Conservation (phyloP, 2,113 vertebrate species). For the Periophthalmodon schlosseri region DNA sequence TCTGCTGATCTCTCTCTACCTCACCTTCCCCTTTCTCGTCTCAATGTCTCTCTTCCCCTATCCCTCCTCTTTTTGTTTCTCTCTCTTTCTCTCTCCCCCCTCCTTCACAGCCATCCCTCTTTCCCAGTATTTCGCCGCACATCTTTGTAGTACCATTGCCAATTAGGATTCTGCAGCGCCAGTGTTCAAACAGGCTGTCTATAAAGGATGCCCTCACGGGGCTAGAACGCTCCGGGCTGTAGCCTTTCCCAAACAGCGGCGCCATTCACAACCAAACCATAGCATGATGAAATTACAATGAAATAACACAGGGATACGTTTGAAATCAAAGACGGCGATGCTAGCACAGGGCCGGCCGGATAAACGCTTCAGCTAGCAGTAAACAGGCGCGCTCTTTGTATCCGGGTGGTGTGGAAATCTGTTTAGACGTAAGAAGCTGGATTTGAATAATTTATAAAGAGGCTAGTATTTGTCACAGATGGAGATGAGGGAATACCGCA, state of each 20-base stretch:
- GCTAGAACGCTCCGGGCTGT: background rate
- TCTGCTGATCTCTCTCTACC: no score
- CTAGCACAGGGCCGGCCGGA: background rate
- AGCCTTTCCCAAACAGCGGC: background rate
- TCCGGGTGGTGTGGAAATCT: background rate
- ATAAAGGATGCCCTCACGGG: conserved; percentile 13
- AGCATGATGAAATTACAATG: conserved; percentile 43
- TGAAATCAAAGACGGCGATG: background rate
- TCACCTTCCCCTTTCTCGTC: no score
- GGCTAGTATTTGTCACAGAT: background rate
- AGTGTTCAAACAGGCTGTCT: conserved; percentile 25
- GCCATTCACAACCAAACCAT: background rate
- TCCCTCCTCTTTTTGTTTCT: background rate
- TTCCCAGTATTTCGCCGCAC: conserved; percentile 12
- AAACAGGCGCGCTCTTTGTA: background rate
- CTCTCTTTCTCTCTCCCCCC: background rate
- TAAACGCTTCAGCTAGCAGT: background rate
- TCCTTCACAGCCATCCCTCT: background rate
- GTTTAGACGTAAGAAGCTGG: background rate
- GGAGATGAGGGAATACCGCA: background rate
- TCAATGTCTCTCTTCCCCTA: no score
- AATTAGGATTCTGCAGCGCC: conserved; percentile 36
- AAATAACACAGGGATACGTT: conserved; percentile 12
- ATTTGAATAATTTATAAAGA: background rate
- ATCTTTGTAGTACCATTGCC: background rate